A percentile compares a stretch with the other conserved stretches of the same genome.
Conservation (phyloP, 1,140 invertebrate species). For the Carposina sasakii region DNA sequence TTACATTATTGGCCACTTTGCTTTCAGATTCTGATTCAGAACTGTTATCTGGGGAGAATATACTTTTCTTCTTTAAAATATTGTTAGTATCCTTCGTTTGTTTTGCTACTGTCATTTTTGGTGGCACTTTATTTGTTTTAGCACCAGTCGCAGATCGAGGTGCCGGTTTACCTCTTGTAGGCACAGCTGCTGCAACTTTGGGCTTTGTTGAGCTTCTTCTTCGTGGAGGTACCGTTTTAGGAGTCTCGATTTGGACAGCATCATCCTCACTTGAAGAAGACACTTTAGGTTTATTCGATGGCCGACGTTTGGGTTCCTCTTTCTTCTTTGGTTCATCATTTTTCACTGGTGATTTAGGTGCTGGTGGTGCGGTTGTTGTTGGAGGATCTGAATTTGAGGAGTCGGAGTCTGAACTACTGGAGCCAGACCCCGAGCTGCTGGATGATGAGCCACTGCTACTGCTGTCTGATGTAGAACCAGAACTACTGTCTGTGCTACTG, state of each 20-base stretch:
- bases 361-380: slow-evolving; percentile 24
- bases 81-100: slow-evolving; percentile 64
- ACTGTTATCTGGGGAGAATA: slow-evolving; percentile 87
- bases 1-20: slow-evolving; percentile 41
- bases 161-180: slow-evolving; percentile 44
- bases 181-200: slow-evolving; percentile 47
- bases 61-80: slow-evolving; percentile 82
- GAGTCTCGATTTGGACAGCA: slow-evolving; percentile 38
- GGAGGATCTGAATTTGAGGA: slow-evolving; percentile 64
- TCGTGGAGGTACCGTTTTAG: slow-evolving; percentile 47
- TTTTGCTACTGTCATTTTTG: slow-evolving; percentile 60
- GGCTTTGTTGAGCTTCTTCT: slow-evolving; percentile 58
- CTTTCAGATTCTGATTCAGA: slow-evolving; percentile 79
- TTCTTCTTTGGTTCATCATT: slow-evolving; percentile 70
- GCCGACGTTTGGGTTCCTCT: slow-evolving; percentile 55
- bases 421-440: slow-evolving; percentile 80
- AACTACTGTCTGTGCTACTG: slow-evolving; percentile 77
- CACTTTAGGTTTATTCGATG: slow-evolving; percentile 43
- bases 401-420: slow-evolving; percentile 77
- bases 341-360: slow-evolving; percentile 53
- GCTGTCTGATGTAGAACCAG: slow-evolving; percentile 77
- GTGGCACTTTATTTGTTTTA: slow-evolving; percentile 48
- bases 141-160: slow-evolving; percentile 39
- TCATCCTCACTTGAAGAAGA: slow-evolving; percentile 68
- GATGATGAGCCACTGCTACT: slow-evolving; percentile 80